These are phyloP conservation scores for Urophycis tenuis DNA, from an alignment of 2,797 vertebrate species.

Conservation along the genomic window DNA sequence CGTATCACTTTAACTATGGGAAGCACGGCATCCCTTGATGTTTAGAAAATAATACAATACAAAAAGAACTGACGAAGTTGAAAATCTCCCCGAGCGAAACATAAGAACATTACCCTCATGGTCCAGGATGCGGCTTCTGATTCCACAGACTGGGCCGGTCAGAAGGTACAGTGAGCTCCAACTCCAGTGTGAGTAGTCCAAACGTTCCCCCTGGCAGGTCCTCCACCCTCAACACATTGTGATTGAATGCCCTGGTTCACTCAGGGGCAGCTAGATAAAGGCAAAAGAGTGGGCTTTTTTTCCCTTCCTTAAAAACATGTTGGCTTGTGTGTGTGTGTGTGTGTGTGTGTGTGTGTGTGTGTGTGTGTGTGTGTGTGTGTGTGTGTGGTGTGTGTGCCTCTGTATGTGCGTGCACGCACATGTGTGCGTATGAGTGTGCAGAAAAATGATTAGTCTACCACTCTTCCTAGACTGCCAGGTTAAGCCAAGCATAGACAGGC, in stretches of 20 bases:
- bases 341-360: neutral
- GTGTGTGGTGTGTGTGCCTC: neutral
- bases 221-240: neutral
- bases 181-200: conserved; percentile 9
- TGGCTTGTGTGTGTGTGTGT: neutral
- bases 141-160: conserved; percentile 21
- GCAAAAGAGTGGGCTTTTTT: neutral
- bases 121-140: conserved; percentile 11
- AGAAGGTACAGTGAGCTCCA: conserved; percentile 15
- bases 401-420: neutral
- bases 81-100: conserved; percentile 5
- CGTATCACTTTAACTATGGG: neutral
- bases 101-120: conserved; percentile 56
- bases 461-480: conserved; percentile 44
- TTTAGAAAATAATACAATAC: neutral
- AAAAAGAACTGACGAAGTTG: neutral
- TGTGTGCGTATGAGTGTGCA: neutral
- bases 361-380: neutral
- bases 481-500: conserved; percentile 39
- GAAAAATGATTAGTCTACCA: neutral
- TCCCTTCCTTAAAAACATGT: neutral
- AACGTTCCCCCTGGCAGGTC: neutral
- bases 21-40: neutral
- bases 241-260: neutral
- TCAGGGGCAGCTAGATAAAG: neutral